Conservation (phyloP, 1,140 invertebrate species). For the Macrosteles quadrilineatus region DNA sequence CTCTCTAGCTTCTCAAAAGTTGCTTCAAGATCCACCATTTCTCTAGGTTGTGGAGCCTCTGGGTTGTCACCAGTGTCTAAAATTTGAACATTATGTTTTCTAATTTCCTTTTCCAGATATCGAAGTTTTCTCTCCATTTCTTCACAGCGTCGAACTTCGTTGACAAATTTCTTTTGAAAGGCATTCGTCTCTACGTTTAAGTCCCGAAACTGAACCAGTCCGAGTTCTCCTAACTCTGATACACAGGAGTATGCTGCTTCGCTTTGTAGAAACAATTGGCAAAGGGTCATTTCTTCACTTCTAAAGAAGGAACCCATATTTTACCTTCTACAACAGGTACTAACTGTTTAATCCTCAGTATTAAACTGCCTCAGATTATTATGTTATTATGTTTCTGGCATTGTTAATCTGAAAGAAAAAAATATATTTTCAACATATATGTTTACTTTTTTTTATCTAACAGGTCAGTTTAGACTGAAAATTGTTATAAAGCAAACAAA, state of each 20-base stretch:
- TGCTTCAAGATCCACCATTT: slow-evolving; percentile 99
- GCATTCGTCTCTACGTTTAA: slow-evolving; percentile 94
- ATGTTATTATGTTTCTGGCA: too few relatives aligned
- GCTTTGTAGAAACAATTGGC: slow-evolving; percentile 88
- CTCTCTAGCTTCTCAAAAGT: slow-evolving; percentile 96
- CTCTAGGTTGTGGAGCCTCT: slow-evolving; percentile 95
- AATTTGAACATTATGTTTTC: slow-evolving; percentile 96
- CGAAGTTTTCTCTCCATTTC: slow-evolving; percentile 95
- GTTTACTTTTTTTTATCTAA: too few relatives aligned
- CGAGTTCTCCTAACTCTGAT: slow-evolving; percentile 88
- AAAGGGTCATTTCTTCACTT: slow-evolving; percentile 89
- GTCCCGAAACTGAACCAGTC: slow-evolving; percentile 91
- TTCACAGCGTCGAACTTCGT: slow-evolving; percentile 91
- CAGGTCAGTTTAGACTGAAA: too few relatives aligned
- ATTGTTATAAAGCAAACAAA: too few relatives aligned
- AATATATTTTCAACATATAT: too few relatives aligned
- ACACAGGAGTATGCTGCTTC: slow-evolving; percentile 94
- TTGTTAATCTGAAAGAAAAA: too few relatives aligned
- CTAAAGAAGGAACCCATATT: slow-evolving; percentile 79
- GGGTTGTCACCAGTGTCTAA: slow-evolving; percentile 96
- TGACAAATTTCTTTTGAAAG: slow-evolving; percentile 95
- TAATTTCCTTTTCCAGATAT: slow-evolving; percentile 97
- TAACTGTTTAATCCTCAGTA: too few relatives aligned
- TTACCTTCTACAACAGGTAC: too few relatives aligned
- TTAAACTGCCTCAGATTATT: too few relatives aligned